Evolutionary conservation across 2,888 invertebrate genomes (phyloP).

Genomic region (Ormia ochracea): DNA sequence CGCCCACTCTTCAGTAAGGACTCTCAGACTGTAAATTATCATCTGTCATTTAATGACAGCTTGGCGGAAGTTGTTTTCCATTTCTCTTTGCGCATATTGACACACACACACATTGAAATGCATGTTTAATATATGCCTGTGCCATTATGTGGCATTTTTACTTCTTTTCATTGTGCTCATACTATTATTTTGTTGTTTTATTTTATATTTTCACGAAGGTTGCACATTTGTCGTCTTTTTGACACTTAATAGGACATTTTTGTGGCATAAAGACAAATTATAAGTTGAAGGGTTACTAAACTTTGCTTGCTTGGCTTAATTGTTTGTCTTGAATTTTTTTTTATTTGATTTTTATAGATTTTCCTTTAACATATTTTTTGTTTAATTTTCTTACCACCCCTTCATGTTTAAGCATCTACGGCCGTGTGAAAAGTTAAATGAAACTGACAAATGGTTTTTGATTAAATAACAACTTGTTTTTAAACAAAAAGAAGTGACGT

Average conservation of each 20-base stretch:
- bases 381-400: background rate
- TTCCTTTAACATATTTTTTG: constrained; percentile 6
- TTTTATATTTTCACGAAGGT: constrained; percentile 34
- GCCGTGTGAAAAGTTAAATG: background rate
- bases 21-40: constrained; percentile 55
- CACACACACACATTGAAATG: too few species aligned
- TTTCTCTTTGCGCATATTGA: background rate
- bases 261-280: constrained; percentile 60
- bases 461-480: too few species aligned
- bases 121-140: too few species aligned
- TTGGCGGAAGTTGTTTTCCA: constrained; percentile 57
- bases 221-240: constrained; percentile 37
- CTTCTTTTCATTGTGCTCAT: constrained; percentile 13
- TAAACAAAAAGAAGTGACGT: too few species aligned
- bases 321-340: constrained; percentile 35
- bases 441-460: background rate
- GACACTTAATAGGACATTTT: constrained; percentile 59
- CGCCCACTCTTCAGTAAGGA: constrained; percentile 44
- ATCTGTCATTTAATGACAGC: constrained; percentile 58
- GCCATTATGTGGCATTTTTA: background rate
- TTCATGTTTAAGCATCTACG: background rate
- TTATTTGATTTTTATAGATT: background rate
- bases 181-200: background rate
- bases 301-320: constrained; percentile 33
- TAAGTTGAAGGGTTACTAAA: constrained; percentile 59